These are phyloP conservation scores for Chaitophorus viminalis DNA, from an alignment of 2,888 invertebrate genomes.

Conservation along the genomic window DNA sequence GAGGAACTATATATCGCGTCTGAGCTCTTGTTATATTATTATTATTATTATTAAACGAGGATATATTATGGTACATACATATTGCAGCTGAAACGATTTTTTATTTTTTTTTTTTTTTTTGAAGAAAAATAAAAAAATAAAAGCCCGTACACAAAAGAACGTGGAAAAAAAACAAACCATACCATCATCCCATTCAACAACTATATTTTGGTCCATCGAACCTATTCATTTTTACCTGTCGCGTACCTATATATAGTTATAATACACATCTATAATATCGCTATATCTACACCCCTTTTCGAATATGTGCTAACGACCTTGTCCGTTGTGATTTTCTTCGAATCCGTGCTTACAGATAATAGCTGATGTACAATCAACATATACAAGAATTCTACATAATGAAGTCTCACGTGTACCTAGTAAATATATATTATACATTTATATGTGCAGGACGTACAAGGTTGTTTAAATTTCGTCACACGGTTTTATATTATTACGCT, in stretches of 20 bases:
- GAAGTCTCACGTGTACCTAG: not conserved
- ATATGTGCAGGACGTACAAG: not conserved
- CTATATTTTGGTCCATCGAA: constrained; percentile 56
- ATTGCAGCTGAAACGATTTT: constrained; percentile 59
- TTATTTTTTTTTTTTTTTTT: constrained; percentile 12
- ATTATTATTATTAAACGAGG: too few relatives aligned
- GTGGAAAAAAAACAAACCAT: not conserved
- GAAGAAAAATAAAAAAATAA: not conserved
- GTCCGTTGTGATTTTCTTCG: constrained; percentile 25
- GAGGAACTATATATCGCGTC: constrained; percentile 14
- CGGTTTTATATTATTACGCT: too few relatives aligned
- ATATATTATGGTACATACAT: not conserved
- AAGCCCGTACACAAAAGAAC: constrained; percentile 20
- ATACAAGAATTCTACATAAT: not conserved
- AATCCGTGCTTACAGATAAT: not conserved
- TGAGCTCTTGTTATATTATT: not conserved
- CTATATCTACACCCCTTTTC: constrained; percentile 48
- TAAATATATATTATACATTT: not conserved
- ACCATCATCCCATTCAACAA: constrained; percentile 32
- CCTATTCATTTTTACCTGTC: constrained; percentile 58
- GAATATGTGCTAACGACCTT: constrained; percentile 49
- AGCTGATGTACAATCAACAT: not conserved
- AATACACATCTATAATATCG: too few relatives aligned
- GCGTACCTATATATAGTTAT: too few relatives aligned
- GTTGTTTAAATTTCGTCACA: constrained; percentile 42